Conservation (phyloP, 2,113 vertebrate genomes). For the Cebidichthys violaceus region DNA sequence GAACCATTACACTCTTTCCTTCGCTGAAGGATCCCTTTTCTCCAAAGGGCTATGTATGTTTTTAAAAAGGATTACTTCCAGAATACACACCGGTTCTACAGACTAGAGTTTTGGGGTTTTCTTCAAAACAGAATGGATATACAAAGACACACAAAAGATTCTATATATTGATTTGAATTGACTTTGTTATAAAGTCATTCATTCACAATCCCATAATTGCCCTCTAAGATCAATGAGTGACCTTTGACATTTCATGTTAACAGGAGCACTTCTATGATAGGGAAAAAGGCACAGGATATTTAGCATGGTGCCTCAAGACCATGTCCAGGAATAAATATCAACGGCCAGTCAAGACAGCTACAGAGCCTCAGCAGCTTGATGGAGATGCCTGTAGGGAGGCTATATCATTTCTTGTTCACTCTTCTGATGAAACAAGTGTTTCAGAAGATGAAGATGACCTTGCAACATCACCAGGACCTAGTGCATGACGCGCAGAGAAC, state of each 20-base stretch:
- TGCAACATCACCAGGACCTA: constrained; percentile 43
- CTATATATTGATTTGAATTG: no score
- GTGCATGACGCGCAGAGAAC: constrained; percentile 51
- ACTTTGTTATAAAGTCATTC: no score
- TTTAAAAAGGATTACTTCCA: no score
- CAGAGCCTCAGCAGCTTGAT: constrained; percentile 48
- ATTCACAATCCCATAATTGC: no score
- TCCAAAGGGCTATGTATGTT: constrained; percentile 30
- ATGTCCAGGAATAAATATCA: constrained; percentile 1
- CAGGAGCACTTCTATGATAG: constrained; percentile 27
- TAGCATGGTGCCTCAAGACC: constrained; percentile 21
- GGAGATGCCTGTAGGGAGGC: constrained; percentile 54
- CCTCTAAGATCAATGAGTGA: not conserved
- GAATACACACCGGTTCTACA: no score
- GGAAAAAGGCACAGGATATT: constrained; percentile 15
- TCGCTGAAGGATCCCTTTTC: constrained; percentile 31
- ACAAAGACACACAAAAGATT: no score
- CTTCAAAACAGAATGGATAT: no score
- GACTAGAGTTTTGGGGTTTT: no score
- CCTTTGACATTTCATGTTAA: no score
- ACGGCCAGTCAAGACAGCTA: constrained; percentile 4
- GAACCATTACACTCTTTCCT: constrained; percentile 29
- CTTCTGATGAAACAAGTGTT: constrained; percentile 53
- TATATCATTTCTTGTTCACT: constrained; percentile 57
- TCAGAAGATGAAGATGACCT: constrained; percentile 57